Evolutionary conservation across 2,797 vertebrate genomes (phyloP).

Genomic region (Hippoglossus hippoglossus): DNA sequence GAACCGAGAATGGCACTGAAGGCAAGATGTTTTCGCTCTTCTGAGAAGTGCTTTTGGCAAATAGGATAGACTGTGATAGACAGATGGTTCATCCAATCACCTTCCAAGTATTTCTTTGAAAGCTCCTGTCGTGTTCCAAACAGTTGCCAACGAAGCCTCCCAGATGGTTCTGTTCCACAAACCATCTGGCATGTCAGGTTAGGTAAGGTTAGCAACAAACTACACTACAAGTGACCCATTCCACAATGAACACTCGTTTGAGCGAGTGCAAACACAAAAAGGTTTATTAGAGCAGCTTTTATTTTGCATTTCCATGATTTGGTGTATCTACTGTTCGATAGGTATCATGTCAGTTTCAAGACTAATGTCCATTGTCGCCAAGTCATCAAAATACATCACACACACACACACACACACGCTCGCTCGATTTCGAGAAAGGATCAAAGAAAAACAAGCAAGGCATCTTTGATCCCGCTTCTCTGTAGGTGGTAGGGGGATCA

Average conservation of each 20-base stretch:
- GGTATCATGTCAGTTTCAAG: not conserved
- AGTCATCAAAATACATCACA: not conserved
- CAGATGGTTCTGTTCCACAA: not conserved
- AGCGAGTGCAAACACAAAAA: not conserved
- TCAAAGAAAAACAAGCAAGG: conserved; percentile 19
- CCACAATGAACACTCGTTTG: not conserved
- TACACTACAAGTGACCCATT: not conserved
- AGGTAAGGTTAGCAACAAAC: not conserved
- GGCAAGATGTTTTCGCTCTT: too few species aligned
- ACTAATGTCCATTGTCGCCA: not conserved
- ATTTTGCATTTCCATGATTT: not conserved
- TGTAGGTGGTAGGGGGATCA: conserved; percentile 26
- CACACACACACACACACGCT: not conserved
- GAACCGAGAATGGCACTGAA: not conserved
- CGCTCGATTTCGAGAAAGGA: conserved; percentile 11
- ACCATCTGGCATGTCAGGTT: not conserved
- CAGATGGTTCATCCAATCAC: conserved; percentile 4
- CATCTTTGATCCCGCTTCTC: conserved; percentile 19
- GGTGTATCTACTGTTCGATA: not conserved
- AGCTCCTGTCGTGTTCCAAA: not conserved
- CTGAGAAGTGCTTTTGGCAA: too few species aligned
- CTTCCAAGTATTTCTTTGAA: not conserved
- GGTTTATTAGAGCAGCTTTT: not conserved
- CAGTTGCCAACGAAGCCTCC: not conserved
- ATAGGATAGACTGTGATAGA: not conserved